Evolutionary conservation across 1,140 invertebrate genomes (phyloP).

Genomic region (Hycleus cichorii): DNA sequence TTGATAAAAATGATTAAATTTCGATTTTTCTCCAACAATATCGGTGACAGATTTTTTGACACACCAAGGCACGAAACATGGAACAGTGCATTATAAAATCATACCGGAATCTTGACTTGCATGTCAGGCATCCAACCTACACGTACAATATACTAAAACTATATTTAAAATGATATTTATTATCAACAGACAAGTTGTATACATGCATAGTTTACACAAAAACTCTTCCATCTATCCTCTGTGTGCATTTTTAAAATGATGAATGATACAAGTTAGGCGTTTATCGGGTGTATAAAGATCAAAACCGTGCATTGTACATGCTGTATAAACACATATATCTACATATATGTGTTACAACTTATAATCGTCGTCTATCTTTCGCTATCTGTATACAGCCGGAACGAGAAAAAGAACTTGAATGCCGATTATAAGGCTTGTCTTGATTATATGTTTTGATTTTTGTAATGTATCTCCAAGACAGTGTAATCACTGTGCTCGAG

Average conservation of each 20-base stretch:
- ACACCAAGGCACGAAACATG: no score
- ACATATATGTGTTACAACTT: no score
- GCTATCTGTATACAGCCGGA: background rate
- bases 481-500: constrained; percentile 28
- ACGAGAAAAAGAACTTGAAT: background rate
- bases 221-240: background rate
- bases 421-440: constrained; percentile 25
- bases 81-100: no score
- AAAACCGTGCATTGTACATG: constrained; percentile 2
- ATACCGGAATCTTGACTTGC: no score
- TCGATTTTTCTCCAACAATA: no score
- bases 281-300: constrained; percentile 15
- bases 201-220: no score
- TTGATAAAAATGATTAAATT: no score
- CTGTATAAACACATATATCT: background rate
- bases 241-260: background rate
- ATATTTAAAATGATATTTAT: background rate
- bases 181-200: background rate
- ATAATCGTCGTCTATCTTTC: no score
- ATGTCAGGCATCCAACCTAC: background rate
- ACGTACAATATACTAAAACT: constrained; percentile 17
- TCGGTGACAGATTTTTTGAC: no score
- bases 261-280: constrained; percentile 9
- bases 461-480: constrained; percentile 31
- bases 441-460: constrained; percentile 33